Evolutionary conservation across 2,888 invertebrate genomes (phyloP), one percentile per base, ranked within the genome.

Genomic region (Chalcis sispes): DNA sequence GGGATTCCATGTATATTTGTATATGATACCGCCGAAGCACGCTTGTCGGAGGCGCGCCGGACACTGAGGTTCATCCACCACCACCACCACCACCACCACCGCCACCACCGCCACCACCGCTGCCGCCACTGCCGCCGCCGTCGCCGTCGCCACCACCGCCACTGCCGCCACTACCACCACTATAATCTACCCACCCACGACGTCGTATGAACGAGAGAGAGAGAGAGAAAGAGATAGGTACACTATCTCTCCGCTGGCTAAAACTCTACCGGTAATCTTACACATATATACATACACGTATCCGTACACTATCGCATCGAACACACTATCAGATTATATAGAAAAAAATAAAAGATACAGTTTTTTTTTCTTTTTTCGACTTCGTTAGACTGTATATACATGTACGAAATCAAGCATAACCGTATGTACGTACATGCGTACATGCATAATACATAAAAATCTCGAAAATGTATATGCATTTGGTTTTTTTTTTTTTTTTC

Each of bases 51-150:
- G 88, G 87, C 88, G 88, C 88, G 87, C 88, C 86, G 87, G 87
- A 87, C 88, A 88, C 88, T 88, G 88, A 88, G 87, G 87, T 86
- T 86, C 86, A 88, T 86, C 87, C 86, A 87, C 87, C 86, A 88
- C 85, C 83, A 83, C 82, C 81, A 83, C 82, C 81, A 80, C 78
- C 76, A 79, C 73, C 69, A 50, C 56, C 77, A 20, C 46, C 75
- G 36, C 23, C 72, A 32, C 79, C 80, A 52, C 77, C 78, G 61
- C 70, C 76, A 70, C 77, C 80, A 79, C 80, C 81, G 79, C 81
- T 79, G 76, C 62, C 65, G 40, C 69, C 52, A 23, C 65, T 46
- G 32, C 79, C 79, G 66, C 75, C 72, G 69, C 59, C 78, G 75
- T 65, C 79, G n/a, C n/a, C n/a, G n/a, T n/a, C 80, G 75, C 74